phyloP scores from a whole-genome alignment of 2,113 vertebrate species.

The Origma solitaria region DNA sequence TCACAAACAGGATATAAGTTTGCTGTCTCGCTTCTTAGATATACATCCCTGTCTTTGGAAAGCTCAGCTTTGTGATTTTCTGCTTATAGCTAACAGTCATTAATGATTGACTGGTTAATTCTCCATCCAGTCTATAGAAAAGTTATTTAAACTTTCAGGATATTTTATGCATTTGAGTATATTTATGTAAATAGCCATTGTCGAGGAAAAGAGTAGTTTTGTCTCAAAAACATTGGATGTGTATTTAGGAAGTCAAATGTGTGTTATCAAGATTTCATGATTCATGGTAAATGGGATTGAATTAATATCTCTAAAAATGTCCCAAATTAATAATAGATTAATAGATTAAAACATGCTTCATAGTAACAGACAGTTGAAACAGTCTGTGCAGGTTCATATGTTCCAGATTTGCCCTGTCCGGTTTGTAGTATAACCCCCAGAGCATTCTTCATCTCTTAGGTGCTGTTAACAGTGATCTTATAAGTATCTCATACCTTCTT shows the following conservation, averaged over 20 bases:
- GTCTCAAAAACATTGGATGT: not conserved
- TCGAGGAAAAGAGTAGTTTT: not conserved
- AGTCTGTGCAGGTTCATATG: not conserved
- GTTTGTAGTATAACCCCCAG: not conserved
- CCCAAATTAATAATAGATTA: not conserved
- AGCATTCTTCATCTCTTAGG: not conserved
- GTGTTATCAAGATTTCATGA: not conserved
- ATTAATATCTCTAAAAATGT: not conserved
- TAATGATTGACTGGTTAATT: not conserved
- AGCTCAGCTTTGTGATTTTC: not conserved
- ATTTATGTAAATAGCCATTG: not conserved
- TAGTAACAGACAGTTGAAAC: not conserved
- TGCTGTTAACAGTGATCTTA: not conserved
- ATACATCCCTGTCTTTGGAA: not conserved
- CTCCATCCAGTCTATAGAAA: not conserved
- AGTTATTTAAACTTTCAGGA: not conserved
- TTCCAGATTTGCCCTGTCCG: not conserved
- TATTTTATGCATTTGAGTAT: not conserved
- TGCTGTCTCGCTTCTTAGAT: not conserved
- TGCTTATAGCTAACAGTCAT: not conserved
- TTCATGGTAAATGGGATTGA: not conserved
- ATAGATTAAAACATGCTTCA: not conserved
- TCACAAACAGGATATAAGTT: not conserved
- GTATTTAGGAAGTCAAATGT: not conserved
- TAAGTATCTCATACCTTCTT: not conserved